Base-by-base conservation (phyloP, 2,113 vertebrate species). In the Cebidichthys violaceus region DNA sequence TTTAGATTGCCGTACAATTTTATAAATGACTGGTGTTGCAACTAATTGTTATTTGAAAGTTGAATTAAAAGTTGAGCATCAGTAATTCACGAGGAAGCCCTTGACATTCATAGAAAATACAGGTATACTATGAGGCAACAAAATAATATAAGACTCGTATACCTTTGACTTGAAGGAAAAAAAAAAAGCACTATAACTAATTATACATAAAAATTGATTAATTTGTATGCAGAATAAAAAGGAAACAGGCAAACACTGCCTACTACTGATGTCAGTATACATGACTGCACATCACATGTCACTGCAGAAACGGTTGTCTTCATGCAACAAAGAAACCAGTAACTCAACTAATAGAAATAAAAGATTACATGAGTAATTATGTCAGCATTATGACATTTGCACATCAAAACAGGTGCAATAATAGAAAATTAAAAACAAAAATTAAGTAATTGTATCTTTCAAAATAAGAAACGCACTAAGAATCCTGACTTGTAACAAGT, bases 101-200 rank as follows among this genome's bases (percentile, higher is more conserved):
- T 97, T 97, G 95, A 96, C 96, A 96, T 95, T 95, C 94, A 96
- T 96, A 96, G 93, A 96, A 97, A 97, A 97, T 95, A 96, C 95
- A 95, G 92, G 94, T 96, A 68, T 94, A 96, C 95, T 96, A 95
- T 95, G 94, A 94, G 92, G 93, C 96, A 96, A 97, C 95, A 97
- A 96, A 96, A 95, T 95, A 96, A 95, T 84, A 96, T 95, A 96
- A 94, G 94, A 96, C 95, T 95, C 93, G 55, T 95, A 96, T 95
- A 96, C 92, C 93, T 95, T 95, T 95, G 94, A 96, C 94, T 96
- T 95, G 95, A 95, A 95, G 96, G 95, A 95, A 97, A 96, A 95
- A 97, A 96, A 93, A 97, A 95, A 82, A 57, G 67, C 43, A 75
- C 55, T 60, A 86, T 8, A 82, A 85, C 81, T 88, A 93, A 64